Conservation (phyloP, 2,888 invertebrate genomes). For the Norana najaformis region DNA sequence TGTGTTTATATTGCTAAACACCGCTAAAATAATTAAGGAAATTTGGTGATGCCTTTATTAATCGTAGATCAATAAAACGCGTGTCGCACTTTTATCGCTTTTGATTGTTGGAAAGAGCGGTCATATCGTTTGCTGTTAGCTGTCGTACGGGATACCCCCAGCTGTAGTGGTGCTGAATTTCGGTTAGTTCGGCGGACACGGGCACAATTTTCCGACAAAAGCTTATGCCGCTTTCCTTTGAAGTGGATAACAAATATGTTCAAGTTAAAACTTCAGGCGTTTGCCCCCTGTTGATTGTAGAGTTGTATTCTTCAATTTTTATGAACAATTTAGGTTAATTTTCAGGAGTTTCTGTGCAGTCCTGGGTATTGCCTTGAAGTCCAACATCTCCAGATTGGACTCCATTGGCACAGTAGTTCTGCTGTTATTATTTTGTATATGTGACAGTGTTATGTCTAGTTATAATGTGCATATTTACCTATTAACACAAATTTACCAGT, state of each 20-base stretch:
- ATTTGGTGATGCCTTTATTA: neutral
- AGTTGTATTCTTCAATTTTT: neutral
- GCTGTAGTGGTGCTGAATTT: neutral
- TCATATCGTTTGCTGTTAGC: neutral
- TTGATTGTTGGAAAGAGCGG: conserved; percentile 1
- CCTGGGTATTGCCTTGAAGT: neutral
- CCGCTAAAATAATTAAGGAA: neutral
- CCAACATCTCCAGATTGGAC: neutral
- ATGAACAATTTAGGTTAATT: neutral
- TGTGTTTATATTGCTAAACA: neutral
- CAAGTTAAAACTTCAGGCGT: neutral
- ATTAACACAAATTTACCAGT: too few species aligned
- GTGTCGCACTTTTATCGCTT: neutral
- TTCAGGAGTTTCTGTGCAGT: neutral
- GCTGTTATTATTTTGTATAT: neutral
- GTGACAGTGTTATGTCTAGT: neutral
- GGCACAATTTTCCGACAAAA: neutral
- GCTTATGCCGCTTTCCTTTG: neutral
- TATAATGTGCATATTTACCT: neutral
- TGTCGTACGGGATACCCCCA: neutral
- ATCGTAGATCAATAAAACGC: too few species aligned
- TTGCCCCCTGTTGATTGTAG: neutral
- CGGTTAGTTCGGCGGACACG: neutral
- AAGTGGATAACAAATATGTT: neutral
- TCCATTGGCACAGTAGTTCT: neutral